A percentile compares a stretch with the other conserved stretches of the same genome.
Evolutionary conservation across 1,140 invertebrate genomes (phyloP).

Genomic region (Dolichoris vasculosae): DNA sequence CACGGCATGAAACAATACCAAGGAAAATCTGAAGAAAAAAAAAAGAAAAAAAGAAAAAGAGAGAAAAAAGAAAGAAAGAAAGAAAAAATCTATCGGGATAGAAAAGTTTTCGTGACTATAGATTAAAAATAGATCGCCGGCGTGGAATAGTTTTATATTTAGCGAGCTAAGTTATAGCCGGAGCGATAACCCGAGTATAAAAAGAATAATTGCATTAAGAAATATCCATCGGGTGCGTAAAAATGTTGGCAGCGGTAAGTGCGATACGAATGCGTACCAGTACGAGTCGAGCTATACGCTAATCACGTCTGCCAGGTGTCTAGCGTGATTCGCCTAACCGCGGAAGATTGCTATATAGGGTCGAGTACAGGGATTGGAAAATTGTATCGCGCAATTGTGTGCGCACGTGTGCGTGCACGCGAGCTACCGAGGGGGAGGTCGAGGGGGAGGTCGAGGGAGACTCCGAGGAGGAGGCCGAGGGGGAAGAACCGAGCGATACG

Average conservation of each 20-base stretch:
- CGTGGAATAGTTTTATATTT: background rate
- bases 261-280: background rate
- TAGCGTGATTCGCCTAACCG: conserved; percentile 27
- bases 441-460: background rate
- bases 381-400: conserved; percentile 36
- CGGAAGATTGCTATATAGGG: conserved; percentile 2
- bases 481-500: background rate
- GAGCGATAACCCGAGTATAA: background rate
- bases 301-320: conserved; percentile 46
- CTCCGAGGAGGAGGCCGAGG: background rate
- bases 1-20: background rate
- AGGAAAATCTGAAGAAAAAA: background rate
- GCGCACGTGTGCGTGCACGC: conserved; percentile 43
- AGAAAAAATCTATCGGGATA: background rate
- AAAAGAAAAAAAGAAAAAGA: too few relatives aligned
- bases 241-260: background rate
- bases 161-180: background rate
- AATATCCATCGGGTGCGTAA: background rate
- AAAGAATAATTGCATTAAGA: background rate
- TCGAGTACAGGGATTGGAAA: conserved; percentile 31
- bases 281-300: background rate
- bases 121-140: background rate
- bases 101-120: background rate
- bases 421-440: background rate
- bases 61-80: too few relatives aligned